Evolutionary conservation across 2,113 vertebrate genomes (phyloP).

Genomic region (Microcebus murinus): DNA sequence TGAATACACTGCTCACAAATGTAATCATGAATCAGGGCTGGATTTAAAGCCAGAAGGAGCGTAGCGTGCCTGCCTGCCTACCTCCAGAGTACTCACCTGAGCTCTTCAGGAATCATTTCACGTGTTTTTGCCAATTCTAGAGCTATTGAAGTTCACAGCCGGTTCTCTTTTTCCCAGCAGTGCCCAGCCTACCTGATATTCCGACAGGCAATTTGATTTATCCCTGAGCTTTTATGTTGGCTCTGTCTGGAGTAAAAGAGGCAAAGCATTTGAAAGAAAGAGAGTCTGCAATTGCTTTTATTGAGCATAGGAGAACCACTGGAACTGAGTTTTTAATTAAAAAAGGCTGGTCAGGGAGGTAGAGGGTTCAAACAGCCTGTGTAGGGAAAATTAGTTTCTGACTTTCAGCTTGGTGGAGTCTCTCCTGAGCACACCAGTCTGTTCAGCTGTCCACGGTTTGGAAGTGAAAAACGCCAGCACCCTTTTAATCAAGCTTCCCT

Average conservation of each 20-base stretch:
- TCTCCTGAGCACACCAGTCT: not conserved
- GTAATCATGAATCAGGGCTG: too few relatives aligned
- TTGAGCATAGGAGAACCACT: not conserved
- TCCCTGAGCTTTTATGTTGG: not conserved
- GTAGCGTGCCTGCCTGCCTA: not conserved
- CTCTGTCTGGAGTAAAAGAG: not conserved
- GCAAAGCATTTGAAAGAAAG: not conserved
- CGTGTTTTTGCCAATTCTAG: not conserved
- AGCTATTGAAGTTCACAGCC: not conserved
- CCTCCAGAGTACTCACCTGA: not conserved
- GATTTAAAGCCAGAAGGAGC: not conserved
- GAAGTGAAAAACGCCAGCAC: not conserved
- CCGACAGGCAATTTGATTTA: not conserved
- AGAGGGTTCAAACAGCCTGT: not conserved
- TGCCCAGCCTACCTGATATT: not conserved
- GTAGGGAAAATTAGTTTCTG: not conserved
- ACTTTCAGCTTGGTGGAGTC: not conserved
- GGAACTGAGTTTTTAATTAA: conserved; percentile 46
- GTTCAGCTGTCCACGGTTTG: not conserved
- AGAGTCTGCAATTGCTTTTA: conserved; percentile 8
- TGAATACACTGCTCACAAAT: not conserved
- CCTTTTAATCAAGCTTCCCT: not conserved
- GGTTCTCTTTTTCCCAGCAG: not conserved
- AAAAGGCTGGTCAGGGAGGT: not conserved
- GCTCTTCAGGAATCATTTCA: not conserved